Evolutionary conservation across 2,797 vertebrate species (phyloP).

Genomic region (Loriculus beryllinus): DNA sequence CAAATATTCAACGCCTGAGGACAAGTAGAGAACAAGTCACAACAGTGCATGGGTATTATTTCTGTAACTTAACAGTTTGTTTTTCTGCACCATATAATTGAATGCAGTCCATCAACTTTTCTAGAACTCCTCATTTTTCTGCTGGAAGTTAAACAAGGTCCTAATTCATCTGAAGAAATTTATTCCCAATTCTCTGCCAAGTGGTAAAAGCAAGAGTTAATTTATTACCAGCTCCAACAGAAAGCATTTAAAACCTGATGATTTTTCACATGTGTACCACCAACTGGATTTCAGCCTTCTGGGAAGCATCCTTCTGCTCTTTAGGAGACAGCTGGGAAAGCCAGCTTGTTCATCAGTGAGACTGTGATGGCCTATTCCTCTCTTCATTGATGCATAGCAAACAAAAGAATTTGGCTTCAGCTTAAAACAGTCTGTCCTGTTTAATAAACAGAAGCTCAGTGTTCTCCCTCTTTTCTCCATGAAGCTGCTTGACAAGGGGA

Average conservation of each 20-base stretch:
- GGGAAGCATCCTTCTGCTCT: not conserved
- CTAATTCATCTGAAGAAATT: constrained; percentile 33
- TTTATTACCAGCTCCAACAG: constrained; percentile 13
- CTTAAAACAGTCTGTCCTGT: not conserved
- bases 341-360: not conserved
- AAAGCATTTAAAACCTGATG: not conserved
- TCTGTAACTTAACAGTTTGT: constrained; percentile 30
- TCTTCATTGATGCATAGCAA: not conserved
- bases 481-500: not conserved
- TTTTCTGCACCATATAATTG: constrained; percentile 55
- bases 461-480: not conserved
- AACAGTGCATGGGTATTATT: not conserved
- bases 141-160: constrained; percentile 36
- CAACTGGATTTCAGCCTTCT: not conserved
- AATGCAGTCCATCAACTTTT: constrained; percentile 27
- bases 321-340: not conserved
- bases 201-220: constrained; percentile 41
- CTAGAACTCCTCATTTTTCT: constrained; percentile 27
- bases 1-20: not conserved
- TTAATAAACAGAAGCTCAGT: not conserved
- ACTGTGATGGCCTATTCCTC: not conserved
- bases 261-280: not conserved
- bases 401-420: not conserved
- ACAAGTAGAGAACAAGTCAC: constrained; percentile 32
- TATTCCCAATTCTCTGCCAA: not conserved